Base-by-base conservation (phyloP, 2,797 vertebrate genomes). In the Erithacus rubecula region DNA sequence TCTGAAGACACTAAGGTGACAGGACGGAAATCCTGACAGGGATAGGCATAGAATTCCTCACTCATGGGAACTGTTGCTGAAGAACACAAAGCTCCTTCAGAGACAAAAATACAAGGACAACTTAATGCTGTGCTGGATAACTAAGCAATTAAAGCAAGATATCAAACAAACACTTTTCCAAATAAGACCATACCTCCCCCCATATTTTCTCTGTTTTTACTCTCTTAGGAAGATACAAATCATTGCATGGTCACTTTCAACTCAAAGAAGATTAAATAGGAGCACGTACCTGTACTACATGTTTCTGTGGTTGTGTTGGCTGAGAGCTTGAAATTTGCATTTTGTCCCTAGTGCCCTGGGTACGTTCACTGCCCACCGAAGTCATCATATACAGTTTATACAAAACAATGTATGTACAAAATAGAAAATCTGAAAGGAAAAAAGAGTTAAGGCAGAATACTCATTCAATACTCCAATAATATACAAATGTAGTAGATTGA, bases 331-430 rank as follows among this genome's bases (percentile, higher is more conserved):
- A 97, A 97, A 99, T 98, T 87, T 99, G 98, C 74, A 76, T 96
- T 98, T 99, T 99, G 96, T 99, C 99, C 98, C 99, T 98, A 98
- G 99, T 98, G 97, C 98, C 98, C 98, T 98, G 98, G 98, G 98
- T 98, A 97, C 98, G 98, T 95, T 99, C 99, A 98, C 97, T 96
- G 98, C 98, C 98, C 98, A 99, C 98, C 14, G 99, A 99, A 98
- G 99, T 99, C 99, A 99, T 99, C 99, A 99, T 99, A 99, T 99
- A 99, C 98, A 99, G 99, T 99, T 99, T 99, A 99, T 99, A 99
- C 99, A 99, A 99, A 99, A 99, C 98, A 99, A 98, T 91, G 98
- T 99, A 99, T 99, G 98, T 99, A 99, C 99, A 99, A 99, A 99
- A 99, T 98, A 99, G 98, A 99, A 99, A 99, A 99, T 98, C 99